Percentiles rank a stretch among this genome's conserved stretches.
These are phyloP conservation scores for Agapornis canus DNA, from an alignment of 2,797 vertebrate genomes.

Conservation along the genomic window DNA sequence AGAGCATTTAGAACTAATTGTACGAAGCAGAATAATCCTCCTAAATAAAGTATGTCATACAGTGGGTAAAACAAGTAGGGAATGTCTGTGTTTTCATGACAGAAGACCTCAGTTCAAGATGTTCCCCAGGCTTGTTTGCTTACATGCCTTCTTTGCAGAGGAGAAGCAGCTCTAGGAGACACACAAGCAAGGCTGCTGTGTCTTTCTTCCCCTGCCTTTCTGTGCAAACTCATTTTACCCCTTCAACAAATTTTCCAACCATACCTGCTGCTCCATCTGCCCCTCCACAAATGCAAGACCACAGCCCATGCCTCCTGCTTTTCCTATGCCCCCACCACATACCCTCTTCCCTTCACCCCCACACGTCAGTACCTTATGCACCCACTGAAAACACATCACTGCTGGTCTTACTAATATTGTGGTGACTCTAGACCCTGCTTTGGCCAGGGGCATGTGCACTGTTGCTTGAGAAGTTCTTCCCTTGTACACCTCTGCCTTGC, in stretches of 20 bases:
- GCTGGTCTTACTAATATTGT: neutral
- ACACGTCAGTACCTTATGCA: neutral
- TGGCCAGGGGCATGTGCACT: neutral
- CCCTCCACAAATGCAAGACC: neutral
- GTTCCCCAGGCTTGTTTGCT: neutral
- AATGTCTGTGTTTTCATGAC: neutral
- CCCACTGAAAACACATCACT: neutral
- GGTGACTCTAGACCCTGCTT: neutral
- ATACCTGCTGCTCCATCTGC: neutral
- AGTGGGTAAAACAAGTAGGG: neutral
- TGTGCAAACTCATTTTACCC: neutral
- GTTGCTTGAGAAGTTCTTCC: neutral
- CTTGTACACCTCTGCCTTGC: neutral
- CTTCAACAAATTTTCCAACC: neutral
- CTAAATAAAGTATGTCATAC: slow-evolving; percentile 13
- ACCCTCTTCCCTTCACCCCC: neutral
- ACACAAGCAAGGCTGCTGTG: neutral
- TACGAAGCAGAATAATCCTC: slow-evolving; percentile 36
- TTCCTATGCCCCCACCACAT: rapidly evolving
- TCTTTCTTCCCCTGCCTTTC: neutral
- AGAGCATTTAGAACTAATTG: slow-evolving; percentile 55
- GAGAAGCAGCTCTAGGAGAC: neutral
- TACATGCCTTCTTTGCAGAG: neutral
- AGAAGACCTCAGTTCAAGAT: neutral
- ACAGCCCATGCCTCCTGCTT: neutral